A percentile compares a stretch with the other conserved stretches of the same genome.
Evolutionary conservation across 2,888 invertebrate genomes (phyloP).

Genomic region (Andrena dorsata): DNA sequence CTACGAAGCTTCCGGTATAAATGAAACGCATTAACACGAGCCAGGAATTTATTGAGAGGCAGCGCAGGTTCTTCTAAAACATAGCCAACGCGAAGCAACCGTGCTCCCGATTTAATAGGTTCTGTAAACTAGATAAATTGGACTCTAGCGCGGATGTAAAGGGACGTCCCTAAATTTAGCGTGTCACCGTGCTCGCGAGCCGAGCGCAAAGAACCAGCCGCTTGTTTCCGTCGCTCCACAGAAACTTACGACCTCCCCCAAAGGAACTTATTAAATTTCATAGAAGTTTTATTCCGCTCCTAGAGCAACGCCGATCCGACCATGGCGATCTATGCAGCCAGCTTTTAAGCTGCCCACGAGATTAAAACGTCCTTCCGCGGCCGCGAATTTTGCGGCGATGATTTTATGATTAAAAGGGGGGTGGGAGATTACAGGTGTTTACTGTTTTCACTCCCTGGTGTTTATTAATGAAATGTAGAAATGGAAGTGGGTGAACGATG

Average conservation of each 20-base stretch:
- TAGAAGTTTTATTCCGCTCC: constrained; percentile 82
- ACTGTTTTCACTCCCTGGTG: constrained; percentile 7
- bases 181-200: constrained; percentile 54
- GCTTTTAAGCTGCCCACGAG: constrained; percentile 82
- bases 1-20: background rate
- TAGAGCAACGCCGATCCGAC: constrained; percentile 75
- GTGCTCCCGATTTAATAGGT: constrained; percentile 58
- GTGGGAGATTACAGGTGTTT: constrained; percentile 29
- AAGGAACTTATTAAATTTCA: constrained; percentile 84
- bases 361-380: constrained; percentile 81
- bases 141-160: constrained; percentile 64
- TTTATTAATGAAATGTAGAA: background rate
- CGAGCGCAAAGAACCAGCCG: constrained; percentile 44
- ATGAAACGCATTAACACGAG: background rate
- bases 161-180: constrained; percentile 78
- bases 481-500: background rate
- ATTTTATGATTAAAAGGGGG: constrained; percentile 62
- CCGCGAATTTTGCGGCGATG: constrained; percentile 59
- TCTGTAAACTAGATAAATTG: constrained; percentile 69
- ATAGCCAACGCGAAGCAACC: constrained; percentile 19
- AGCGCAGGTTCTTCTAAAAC: constrained; percentile 4
- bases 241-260: constrained; percentile 78
- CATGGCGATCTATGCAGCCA: constrained; percentile 80
- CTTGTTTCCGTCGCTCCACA: constrained; percentile 71
- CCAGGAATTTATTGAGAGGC: background rate